phyloP scores from a whole-genome alignment of 2,888 invertebrate genomes.

The Sarcophaga carnaria region DNA sequence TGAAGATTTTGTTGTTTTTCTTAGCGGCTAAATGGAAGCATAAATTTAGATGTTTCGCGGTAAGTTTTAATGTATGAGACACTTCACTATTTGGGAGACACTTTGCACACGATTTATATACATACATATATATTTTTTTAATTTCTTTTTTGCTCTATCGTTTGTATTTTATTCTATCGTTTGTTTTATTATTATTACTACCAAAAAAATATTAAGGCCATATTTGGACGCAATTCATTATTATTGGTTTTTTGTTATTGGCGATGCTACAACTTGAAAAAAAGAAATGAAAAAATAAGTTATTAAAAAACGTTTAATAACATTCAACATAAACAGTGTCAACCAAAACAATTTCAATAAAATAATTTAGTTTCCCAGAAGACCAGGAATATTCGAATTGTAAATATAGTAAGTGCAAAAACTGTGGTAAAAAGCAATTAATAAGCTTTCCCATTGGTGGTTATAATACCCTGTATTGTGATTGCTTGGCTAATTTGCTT shows the following conservation, averaged over 20 bases:
- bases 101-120: slow-evolving; percentile 51
- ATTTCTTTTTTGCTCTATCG: not conserved
- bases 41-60: slow-evolving; percentile 17
- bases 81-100: slow-evolving; percentile 23
- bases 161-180: not conserved
- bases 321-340: not conserved
- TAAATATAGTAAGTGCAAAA: too few relatives aligned
- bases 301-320: slow-evolving; percentile 1
- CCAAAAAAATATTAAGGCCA: slow-evolving; percentile 53
- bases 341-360: not conserved
- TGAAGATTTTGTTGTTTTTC: slow-evolving; percentile 41
- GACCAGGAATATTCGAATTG: too few relatives aligned
- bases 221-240: slow-evolving; percentile 54
- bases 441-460: too few relatives aligned
- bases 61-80: slow-evolving; percentile 40
- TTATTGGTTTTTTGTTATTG: slow-evolving; percentile 15
- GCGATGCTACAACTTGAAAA: slow-evolving; percentile 29
- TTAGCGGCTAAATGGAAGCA: not conserved
- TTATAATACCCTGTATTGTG: too few relatives aligned
- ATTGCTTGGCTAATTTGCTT: too few relatives aligned
- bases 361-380: too few relatives aligned
- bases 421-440: too few relatives aligned
- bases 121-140: slow-evolving; percentile 2
- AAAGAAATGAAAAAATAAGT: not conserved
- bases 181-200: slow-evolving; percentile 45